Conservation (phyloP, 2,113 vertebrate genomes). For the Hassar affinis region DNA sequence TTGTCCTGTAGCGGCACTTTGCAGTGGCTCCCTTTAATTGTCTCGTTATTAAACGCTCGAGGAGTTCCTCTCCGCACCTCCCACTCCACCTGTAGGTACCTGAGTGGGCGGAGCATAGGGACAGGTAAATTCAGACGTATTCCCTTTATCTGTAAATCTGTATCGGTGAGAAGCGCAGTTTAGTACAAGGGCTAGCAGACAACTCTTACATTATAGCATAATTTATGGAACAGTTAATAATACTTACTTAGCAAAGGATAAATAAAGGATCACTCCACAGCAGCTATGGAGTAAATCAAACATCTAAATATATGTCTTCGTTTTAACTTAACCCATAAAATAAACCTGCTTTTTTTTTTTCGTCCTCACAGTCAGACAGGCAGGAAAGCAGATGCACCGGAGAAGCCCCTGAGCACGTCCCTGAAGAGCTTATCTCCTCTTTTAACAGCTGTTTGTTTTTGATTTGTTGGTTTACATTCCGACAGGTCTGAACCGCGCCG, state of each 20-base stretch:
- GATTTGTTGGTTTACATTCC: not conserved
- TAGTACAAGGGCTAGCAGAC: too few species aligned
- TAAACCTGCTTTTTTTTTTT: too few species aligned
- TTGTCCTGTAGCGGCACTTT: conserved; percentile 92
- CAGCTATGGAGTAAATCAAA: not conserved
- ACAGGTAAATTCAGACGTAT: not conserved
- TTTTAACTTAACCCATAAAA: not conserved
- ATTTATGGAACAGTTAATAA: too few species aligned
- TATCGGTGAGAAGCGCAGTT: too few species aligned
- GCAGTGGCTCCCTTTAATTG: conserved; percentile 75
- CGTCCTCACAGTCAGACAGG: too few species aligned
- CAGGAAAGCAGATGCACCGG: not conserved
- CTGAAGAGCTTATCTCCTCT: too few species aligned
- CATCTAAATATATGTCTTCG: not conserved
- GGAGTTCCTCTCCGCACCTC: conserved; percentile 76
- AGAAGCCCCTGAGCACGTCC: not conserved
- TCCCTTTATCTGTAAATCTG: not conserved
- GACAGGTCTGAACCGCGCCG: not conserved
- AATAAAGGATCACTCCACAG: not conserved
- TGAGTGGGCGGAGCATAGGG: conserved; percentile 51
- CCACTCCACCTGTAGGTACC: conserved; percentile 94
- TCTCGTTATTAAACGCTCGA: conserved; percentile 76
- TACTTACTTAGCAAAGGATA: not conserved
- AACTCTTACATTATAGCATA: too few species aligned
- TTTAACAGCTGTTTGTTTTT: conserved; percentile 5